Evolutionary conservation across 2,888 invertebrate species (phyloP), one percentile per base, ranked within the genome.

Genomic region (Patella depressa): DNA sequence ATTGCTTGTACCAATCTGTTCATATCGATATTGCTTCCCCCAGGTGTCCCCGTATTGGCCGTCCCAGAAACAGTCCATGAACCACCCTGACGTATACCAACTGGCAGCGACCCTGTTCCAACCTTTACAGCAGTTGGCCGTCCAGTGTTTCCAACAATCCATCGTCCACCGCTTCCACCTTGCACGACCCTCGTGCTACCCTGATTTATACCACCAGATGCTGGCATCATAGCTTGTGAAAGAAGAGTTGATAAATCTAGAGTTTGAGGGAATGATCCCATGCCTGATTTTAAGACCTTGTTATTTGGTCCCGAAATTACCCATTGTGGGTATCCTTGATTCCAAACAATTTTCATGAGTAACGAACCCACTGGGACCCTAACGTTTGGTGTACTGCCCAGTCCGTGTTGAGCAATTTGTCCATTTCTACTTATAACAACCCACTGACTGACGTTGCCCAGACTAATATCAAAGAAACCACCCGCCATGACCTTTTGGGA

Each of bases 271-370:
- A 80, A 69, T 7, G 73, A 73, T 14, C 82, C 82, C 11, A 71
- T 70, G 14, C 82, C 82, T 15, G 79, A 71, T 69, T 70, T 74
- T 12, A 65, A n/a, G 19, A 80, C 78, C 9, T 72, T 79, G 14
- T 80, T 80, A 75, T 81, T 80, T 17, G 81, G 78, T 59, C 73
- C 74, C 45, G 81, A 78, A 17, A 82, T 14, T 4, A 73, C 69
- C 82, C 82, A 82, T 45, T 75, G 65, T 24, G 19, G 65, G 65
- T 65, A 14, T 17, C 74, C 74, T 19, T n/a, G 5, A 24, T 29
- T n/a, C 74, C 74, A 69, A 65, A 69, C 7, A 24, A 65, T 65
- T 24, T 2, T 65, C 65, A 65, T 65, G 3, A 65, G 14, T 24
- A 65, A 24, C 7, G 65, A 65, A 2, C 65, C 65, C 24, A 24